Base-by-base conservation (phyloP, 2,113 vertebrate genomes). In the Takifugu flavidus region DNA sequence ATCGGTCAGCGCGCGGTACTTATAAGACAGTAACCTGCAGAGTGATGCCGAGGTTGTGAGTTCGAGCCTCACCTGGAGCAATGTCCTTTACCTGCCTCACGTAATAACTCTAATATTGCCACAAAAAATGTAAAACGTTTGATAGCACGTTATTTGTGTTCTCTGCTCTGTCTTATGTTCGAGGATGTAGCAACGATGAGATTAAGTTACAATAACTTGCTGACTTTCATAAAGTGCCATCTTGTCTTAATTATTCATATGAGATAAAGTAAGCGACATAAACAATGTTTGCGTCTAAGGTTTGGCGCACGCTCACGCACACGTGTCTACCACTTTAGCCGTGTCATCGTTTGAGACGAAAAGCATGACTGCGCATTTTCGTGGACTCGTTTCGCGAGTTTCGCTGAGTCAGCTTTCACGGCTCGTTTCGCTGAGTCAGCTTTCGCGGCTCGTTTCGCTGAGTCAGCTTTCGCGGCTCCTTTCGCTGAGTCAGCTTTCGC, bases 31-130 rank as follows among this genome's bases (percentile, higher is more conserved):
- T 20, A 20, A 20, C 20, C 20, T 20, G 20, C 20, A 1, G 20
- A 20, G 20, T 20, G 20, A 20, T 20, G 20, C 20, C 20, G 20
- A 20, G 20, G 20, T 58, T 73, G 63, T 43, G 70, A 62, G 63
- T 57, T 62, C n/a, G 4, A 65, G 44, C 31, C 61, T 77, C 56
- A 65, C 47, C 68, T 72, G 42, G 31, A 72, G 56, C 74, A 62
- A 1, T 10, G 1, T 10, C 1, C 2, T 39, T 39, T 8, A 11
- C 7, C 7, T 39, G 34, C 7, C 8, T 2, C 7, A 39, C 34
- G 34, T 39, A 2, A 39, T 8, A 10, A 10, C 7, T 39, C 34
- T 10, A 11, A 39, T 39, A 2, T 10, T 11, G 7, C 34, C 7
- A 11, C 7, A 20, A 20, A 20, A 20, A 20, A 20, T 10, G 34